phyloP scores from a whole-genome alignment of 30 jellyfish, hydroid and myxozoan species.

The Chrysaora quinquecirrha region DNA sequence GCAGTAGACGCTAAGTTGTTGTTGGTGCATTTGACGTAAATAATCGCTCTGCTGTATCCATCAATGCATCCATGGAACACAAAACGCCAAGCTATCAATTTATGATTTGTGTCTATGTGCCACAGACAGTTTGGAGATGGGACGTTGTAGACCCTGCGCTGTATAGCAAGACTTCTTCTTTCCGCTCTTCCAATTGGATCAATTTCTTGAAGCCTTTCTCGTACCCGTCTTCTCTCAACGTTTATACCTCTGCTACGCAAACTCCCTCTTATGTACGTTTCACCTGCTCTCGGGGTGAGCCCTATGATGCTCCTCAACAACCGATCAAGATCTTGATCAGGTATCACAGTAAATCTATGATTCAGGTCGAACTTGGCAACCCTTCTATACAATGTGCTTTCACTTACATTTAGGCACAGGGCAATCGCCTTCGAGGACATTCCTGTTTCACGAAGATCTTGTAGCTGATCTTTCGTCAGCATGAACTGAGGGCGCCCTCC shows the following conservation, averaged over 20 bases:
- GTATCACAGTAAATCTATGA: not conserved
- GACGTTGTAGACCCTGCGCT: constrained; percentile 43
- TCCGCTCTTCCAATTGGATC: constrained; percentile 4
- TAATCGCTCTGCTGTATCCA: constrained; percentile 38
- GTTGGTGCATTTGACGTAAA: constrained; percentile 18
- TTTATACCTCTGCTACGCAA: not conserved
- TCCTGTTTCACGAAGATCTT: constrained; percentile 2
- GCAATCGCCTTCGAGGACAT: not conserved
- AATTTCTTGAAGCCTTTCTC: constrained; percentile 9
- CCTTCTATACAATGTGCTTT: constrained; percentile 1
- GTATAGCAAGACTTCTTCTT: not conserved
- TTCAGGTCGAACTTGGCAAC: constrained; percentile 1
- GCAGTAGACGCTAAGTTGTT: constrained; percentile 51
- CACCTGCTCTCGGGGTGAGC: not conserved
- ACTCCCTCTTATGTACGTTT: not conserved
- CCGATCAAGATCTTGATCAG: not conserved
- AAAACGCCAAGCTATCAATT: constrained; percentile 44
- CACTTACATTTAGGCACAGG: not conserved
- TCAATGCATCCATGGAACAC: constrained; percentile 56
- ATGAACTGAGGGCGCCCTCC: constrained; percentile 8
- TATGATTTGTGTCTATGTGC: too few species aligned
- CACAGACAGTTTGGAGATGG: constrained; percentile 35
- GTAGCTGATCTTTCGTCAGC: constrained; percentile 2
- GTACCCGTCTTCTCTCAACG: constrained; percentile 7
- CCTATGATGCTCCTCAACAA: not conserved